A percentile compares a stretch with the other conserved stretches of the same genome.
phyloP scores from a whole-genome alignment of 2,888 invertebrate genomes.

The Idaea aversata region DNA sequence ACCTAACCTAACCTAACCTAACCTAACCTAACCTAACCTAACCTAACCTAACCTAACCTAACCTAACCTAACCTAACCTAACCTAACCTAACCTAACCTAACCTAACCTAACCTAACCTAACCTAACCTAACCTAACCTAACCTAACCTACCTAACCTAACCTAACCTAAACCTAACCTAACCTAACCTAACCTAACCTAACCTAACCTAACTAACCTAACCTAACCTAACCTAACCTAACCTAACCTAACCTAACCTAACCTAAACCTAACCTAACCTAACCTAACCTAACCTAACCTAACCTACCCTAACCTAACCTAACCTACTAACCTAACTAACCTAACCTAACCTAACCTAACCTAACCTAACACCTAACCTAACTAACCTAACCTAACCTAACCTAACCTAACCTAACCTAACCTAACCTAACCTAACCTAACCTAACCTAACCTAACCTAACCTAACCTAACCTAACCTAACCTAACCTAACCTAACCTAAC shows the following conservation, averaged over 20 bases:
- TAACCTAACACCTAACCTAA: no score
- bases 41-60: slow-evolving; percentile 31
- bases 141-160: no score
- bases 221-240: slow-evolving; percentile 21
- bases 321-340: no score
- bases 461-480: slow-evolving; percentile 17
- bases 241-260: no score
- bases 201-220: slow-evolving; percentile 20
- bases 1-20: slow-evolving; percentile 32
- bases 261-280: no score
- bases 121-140: no score
- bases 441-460: slow-evolving; percentile 14
- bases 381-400: slow-evolving; percentile 13
- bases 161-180: slow-evolving; percentile 25
- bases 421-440: slow-evolving; percentile 13
- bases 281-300: no score
- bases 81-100: slow-evolving; percentile 28
- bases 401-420: slow-evolving; percentile 10
- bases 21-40: slow-evolving; percentile 32
- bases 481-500: slow-evolving; percentile 18
- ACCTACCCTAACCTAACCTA: no score
- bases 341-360: slow-evolving; percentile 18
- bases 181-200: slow-evolving; percentile 22
- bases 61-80: slow-evolving; percentile 29
- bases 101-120: slow-evolving; percentile 28